These are phyloP conservation scores for Crotalus helleri DNA, from an alignment of 2,113 vertebrate species.

Conservation along the genomic window DNA sequence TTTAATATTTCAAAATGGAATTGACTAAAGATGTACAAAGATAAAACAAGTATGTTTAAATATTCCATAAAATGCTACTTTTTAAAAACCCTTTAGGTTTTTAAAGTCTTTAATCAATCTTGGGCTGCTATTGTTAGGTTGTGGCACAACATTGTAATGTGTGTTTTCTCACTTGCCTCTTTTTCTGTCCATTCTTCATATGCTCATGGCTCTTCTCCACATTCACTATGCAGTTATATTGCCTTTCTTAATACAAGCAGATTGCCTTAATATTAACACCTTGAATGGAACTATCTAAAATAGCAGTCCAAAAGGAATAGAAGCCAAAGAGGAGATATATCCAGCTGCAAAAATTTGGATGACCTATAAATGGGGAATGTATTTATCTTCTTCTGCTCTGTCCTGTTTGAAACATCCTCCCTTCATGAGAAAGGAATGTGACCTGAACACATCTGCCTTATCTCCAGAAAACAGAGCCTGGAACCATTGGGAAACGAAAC, in stretches of 20 bases:
- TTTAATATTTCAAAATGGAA: not conserved
- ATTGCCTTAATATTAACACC: not conserved
- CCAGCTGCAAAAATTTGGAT: not conserved
- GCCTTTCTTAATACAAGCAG: not conserved
- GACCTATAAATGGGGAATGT: not conserved
- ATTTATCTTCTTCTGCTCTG: too few relatives aligned
- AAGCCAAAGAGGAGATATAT: not conserved
- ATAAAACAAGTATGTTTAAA: not conserved
- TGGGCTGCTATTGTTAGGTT: not conserved
- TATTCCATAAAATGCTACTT: not conserved
- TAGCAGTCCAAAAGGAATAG: not conserved
- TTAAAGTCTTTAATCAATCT: not conserved
- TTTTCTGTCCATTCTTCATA: not conserved
- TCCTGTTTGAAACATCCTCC: too few relatives aligned
- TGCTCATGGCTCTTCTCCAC: not conserved
- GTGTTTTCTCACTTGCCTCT: not conserved
- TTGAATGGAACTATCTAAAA: not conserved
- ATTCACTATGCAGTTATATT: not conserved
- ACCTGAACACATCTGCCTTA: too few relatives aligned
- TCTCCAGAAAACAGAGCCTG: too few relatives aligned
- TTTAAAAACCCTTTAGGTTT: not conserved
- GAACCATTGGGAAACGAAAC: too few relatives aligned
- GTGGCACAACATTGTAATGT: not conserved
- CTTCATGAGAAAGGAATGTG: too few relatives aligned
- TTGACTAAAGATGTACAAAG: not conserved